Evolutionary conservation across 2,113 vertebrate genomes (phyloP).

Genomic region (Gadus macrocephalus): DNA sequence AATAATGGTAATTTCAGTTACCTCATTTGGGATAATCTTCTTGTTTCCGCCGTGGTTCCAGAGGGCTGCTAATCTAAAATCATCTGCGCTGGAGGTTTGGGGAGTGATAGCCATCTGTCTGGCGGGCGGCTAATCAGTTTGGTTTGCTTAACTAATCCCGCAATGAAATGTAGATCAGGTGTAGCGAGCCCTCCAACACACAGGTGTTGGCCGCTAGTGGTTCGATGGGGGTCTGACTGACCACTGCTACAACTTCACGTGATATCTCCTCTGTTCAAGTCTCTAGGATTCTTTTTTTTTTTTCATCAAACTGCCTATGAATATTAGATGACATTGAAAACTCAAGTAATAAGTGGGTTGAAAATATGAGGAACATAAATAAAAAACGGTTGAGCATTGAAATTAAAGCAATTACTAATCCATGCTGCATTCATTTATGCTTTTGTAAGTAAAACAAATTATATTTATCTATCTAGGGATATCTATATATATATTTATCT

Average conservation of each 20-base stretch:
- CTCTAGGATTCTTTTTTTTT: background rate
- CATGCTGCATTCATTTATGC: no score
- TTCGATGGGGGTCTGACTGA: background rate
- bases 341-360: no score
- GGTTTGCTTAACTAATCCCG: constrained; percentile 32
- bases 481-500: no score
- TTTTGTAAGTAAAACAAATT: no score
- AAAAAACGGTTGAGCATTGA: no score
- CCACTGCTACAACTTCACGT: no score
- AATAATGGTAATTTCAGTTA: constrained; percentile 50
- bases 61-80: constrained; percentile 52
- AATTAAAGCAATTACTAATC: no score
- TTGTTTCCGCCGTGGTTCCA: constrained; percentile 53
- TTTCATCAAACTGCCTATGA: background rate
- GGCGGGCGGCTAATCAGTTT: constrained; percentile 36
- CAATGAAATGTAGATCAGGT: constrained; percentile 8
- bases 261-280: no score
- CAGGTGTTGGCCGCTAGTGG: background rate
- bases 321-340: no score
- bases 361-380: no score
- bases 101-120: constrained; percentile 47
- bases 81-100: constrained; percentile 43
- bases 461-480: no score
- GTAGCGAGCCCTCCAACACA: background rate
- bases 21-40: constrained; percentile 54